These are phyloP conservation scores for Euleptes europaea DNA, from an alignment of 2,113 vertebrate genomes.

Conservation along the genomic window DNA sequence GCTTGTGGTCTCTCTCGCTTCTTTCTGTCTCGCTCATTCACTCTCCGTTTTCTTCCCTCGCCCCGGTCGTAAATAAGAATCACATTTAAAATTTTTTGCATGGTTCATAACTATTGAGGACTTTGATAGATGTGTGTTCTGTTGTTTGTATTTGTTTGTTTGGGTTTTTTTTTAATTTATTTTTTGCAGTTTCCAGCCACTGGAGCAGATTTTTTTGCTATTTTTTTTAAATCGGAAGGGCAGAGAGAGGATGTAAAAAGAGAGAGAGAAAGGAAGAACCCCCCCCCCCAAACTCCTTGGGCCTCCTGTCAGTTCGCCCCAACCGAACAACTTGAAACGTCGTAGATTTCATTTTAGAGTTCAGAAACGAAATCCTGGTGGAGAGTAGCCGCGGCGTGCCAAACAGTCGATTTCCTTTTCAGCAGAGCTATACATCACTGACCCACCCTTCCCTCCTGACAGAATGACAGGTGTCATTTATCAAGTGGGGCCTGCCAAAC, in stretches of 20 bases:
- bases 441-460: conserved; percentile 97
- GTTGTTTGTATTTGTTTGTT: no score
- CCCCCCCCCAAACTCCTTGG: conserved; percentile 49
- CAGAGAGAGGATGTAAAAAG: conserved; percentile 65
- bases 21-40: not conserved
- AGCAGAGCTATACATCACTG: conserved; percentile 93
- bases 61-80: conserved; percentile 80
- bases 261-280: conserved; percentile 2
- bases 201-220: conserved; percentile 46
- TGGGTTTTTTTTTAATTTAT: no score
- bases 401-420: conserved; percentile 99
- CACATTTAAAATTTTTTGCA: conserved; percentile 71
- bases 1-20: conserved; percentile 42
- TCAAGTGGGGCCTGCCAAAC: conserved; percentile 90
- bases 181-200: conserved; percentile 68
- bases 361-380: conserved; percentile 83
- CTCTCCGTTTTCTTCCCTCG: conserved; percentile 27
- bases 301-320: conserved; percentile 74
- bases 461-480: conserved; percentile 99
- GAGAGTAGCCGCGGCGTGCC: conserved; percentile 85
- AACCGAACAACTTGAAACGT: conserved; percentile 82
- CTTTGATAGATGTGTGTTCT: conserved; percentile 75
- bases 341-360: conserved; percentile 89
- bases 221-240: conserved; percentile 63
- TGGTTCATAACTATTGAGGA: conserved; percentile 81